phyloP scores from a whole-genome alignment of 2,888 invertebrate genomes.

The Meloe dianella region DNA sequence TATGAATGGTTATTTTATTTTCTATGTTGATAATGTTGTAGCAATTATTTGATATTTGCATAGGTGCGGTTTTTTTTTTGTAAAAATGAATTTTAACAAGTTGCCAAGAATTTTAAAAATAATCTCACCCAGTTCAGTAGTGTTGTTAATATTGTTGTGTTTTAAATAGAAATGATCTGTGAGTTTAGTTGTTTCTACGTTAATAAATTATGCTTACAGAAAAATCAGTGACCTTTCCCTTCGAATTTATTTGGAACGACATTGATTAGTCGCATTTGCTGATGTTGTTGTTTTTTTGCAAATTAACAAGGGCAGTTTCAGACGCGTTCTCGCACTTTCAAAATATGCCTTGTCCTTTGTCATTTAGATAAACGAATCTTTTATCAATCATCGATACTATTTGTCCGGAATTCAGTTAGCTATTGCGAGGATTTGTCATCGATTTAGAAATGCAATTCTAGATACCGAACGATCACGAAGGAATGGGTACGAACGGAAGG shows the following conservation, averaged over 20 bases:
- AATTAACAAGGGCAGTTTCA: too few relatives aligned
- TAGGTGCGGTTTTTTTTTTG: conserved; percentile 7
- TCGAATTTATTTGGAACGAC: background rate
- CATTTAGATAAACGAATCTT: too few relatives aligned
- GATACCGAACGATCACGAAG: too few relatives aligned
- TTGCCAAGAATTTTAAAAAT: conserved; percentile 24
- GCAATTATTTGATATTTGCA: background rate
- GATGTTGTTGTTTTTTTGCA: too few relatives aligned
- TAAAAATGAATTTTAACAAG: background rate
- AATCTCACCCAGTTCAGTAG: background rate
- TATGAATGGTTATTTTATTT: conserved; percentile 1
- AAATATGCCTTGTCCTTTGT: too few relatives aligned
- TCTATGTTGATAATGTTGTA: background rate
- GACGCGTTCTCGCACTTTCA: too few relatives aligned
- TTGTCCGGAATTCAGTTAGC: too few relatives aligned
- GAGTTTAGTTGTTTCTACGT: background rate
- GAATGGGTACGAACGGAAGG: too few relatives aligned
- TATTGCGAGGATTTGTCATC: too few relatives aligned
- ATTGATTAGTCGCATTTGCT: too few relatives aligned
- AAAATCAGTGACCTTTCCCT: background rate
- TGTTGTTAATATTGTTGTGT: background rate
- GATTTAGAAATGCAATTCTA: too few relatives aligned
- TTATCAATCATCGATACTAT: too few relatives aligned
- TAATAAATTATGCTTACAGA: background rate
- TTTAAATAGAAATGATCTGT: conserved; percentile 4